Evolutionary conservation across 2,888 invertebrate species (phyloP).

Genomic region (Drosophila neutralis): DNA sequence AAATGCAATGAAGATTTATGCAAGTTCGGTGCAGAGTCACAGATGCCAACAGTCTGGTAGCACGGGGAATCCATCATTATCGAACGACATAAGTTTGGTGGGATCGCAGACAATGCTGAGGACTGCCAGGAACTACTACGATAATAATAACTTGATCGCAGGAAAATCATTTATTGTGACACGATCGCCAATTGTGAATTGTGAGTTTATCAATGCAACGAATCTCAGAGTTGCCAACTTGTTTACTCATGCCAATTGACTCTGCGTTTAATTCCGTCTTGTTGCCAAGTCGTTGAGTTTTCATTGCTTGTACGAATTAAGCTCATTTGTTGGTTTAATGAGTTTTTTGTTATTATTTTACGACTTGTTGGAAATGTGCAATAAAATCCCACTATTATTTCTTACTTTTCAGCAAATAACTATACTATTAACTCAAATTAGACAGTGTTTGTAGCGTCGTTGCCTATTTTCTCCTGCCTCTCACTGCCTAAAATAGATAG

Average conservation of each 20-base stretch:
- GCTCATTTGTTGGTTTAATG: conserved; percentile 15
- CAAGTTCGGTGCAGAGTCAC: conserved; percentile 50
- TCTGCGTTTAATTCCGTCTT: conserved; percentile 5
- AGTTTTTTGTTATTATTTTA: conserved; percentile 41
- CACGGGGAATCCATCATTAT: conserved; percentile 73
- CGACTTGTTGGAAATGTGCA: conserved; percentile 33
- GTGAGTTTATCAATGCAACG: conserved; percentile 43
- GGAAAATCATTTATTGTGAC: conserved; percentile 78
- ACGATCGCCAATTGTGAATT: conserved; percentile 62
- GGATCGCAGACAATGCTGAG: conserved; percentile 32
- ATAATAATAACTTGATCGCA: conserved; percentile 75
- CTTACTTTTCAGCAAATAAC: conserved; percentile 6
- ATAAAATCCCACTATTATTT: conserved; percentile 14
- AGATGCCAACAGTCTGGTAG: conserved; percentile 49
- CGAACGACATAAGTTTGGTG: conserved; percentile 60
- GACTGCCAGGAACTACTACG: conserved; percentile 36
- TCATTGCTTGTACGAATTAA: conserved; percentile 19
- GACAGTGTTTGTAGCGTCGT: no score
- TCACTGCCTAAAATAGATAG: background rate
- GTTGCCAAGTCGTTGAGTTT: conserved; percentile 32
- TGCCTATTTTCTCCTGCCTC: background rate
- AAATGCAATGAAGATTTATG: conserved; percentile 69
- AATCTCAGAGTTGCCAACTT: conserved; percentile 32
- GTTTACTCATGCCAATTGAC: conserved; percentile 22
- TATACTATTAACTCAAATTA: conserved; percentile 25